Conservation (phyloP, 2,797 vertebrate species). For the Mareca penelope region DNA sequence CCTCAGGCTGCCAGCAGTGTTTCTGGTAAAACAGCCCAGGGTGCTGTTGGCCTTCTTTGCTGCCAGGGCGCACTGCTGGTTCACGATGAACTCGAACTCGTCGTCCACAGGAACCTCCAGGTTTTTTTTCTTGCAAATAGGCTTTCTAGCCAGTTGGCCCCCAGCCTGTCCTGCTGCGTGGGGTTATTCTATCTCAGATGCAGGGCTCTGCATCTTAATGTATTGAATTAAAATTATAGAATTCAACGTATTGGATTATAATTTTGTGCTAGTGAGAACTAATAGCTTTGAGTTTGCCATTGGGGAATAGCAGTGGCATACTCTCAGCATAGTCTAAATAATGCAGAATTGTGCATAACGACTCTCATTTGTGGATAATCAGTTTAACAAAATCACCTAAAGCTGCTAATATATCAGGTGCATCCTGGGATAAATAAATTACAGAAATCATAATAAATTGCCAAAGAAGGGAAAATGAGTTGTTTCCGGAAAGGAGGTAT, state of each 20-base stretch:
- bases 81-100: not conserved
- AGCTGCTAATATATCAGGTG: not conserved
- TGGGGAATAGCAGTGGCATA: not conserved
- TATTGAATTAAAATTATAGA: conserved; percentile 5
- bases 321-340: conserved; percentile 5
- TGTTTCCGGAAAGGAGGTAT: not conserved
- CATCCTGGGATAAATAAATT: conserved; percentile 1
- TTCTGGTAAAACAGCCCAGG: conserved; percentile 42
- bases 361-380: not conserved
- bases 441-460: not conserved
- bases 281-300: conserved; percentile 1
- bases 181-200: conserved; percentile 24
- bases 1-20: not conserved
- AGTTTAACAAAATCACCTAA: conserved; percentile 7
- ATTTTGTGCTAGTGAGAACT: conserved; percentile 26
- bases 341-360: not conserved
- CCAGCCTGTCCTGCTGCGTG: not conserved
- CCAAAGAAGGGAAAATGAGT: not conserved
- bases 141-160: conserved; percentile 47
- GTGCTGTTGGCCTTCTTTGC: conserved; percentile 30
- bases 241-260: not conserved
- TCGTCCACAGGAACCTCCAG: conserved; percentile 34
- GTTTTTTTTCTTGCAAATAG: conserved; percentile 13
- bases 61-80: conserved; percentile 44
- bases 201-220: not conserved